Base-by-base conservation (phyloP, 2,113 vertebrate genomes). In the Chaetops frenatus region DNA sequence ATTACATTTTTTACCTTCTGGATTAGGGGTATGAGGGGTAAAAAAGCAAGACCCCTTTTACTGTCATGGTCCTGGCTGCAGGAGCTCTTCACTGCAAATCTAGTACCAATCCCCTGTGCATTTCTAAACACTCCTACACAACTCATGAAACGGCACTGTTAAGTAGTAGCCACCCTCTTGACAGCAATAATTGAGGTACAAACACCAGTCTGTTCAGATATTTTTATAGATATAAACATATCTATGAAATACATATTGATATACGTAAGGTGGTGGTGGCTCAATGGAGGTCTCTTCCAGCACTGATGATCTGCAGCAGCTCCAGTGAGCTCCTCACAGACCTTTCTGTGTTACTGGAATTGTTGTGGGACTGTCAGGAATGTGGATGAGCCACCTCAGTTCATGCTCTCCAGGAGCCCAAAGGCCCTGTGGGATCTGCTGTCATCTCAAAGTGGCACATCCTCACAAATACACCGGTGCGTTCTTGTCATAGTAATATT, bases 221-320 rank as follows among this genome's bases (percentile, higher is more conserved):
- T 38, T 79, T 92, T 72, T 71, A 50, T 40, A 86, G 72, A 88
- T 72, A 21, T 2, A 62, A 19, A 8, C 33, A 33, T 36, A 25
- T 40, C 31, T 35, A 35, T 11, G n/a, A n/a, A n/a, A 4, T 65
- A 20, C 11, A 10, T 33, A 17, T n/a, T 14, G 21, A 15, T 44
- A n/a, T 60, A 15, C 0, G 1, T 14, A 31, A 66, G 33, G 29
- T 45, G 29, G 23, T 47, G 56, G 24, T 71, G 51, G 47, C 35
- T 80, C 0, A 0, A 2, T 42, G 29, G 28, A 62, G 15, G 19
- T 62, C 4, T 54, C n/a, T 71, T 79, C 70, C 66, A 82, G 33
- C 15, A 15, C 0, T 22, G 20, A 50, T 22, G n/a, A 50, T 45
- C 35, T 77, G 48, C 81, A 87, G 62, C 31, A 81, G 28, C 9